These are phyloP conservation scores for Otolemur crassicaudatus DNA, from an alignment of 2,797 vertebrate species.

Conservation along the genomic window DNA sequence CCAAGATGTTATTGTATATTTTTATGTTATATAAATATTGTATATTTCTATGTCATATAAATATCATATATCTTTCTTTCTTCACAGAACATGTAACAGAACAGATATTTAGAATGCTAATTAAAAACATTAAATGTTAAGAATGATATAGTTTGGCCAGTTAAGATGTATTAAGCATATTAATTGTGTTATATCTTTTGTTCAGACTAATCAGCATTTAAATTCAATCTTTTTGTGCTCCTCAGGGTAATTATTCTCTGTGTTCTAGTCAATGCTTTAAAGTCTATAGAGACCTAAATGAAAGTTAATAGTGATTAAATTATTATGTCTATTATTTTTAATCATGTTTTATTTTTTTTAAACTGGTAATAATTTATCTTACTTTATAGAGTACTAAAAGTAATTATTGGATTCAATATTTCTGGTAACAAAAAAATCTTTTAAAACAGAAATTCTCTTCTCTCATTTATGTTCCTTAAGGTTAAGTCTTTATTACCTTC, in stretches of 20 bases:
- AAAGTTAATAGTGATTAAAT: conserved; percentile 25
- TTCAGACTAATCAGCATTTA: conserved; percentile 33
- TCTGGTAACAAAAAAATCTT: not conserved
- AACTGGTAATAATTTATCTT: not conserved
- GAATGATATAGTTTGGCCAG: not conserved
- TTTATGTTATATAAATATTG: not conserved
- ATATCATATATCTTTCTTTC: not conserved
- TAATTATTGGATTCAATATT: conserved; percentile 3
- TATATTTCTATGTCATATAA: not conserved
- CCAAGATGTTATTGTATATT: not conserved
- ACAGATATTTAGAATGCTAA: not conserved
- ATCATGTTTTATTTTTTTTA: conserved; percentile 24
- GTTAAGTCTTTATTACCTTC: conserved; percentile 41
- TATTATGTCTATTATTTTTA: conserved; percentile 8
- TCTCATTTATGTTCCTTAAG: not conserved
- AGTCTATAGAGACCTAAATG: not conserved
- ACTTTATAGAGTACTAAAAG: not conserved
- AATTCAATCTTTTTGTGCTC: conserved; percentile 9
- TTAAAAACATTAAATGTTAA: not conserved
- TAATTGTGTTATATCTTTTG: not conserved
- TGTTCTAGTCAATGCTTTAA: not conserved
- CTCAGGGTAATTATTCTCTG: not conserved
- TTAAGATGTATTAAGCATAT: not conserved
- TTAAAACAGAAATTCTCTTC: conserved; percentile 32
- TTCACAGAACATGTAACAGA: not conserved